Conservation (phyloP, 2,888 invertebrate genomes). For the Muschampia plurimacula region DNA sequence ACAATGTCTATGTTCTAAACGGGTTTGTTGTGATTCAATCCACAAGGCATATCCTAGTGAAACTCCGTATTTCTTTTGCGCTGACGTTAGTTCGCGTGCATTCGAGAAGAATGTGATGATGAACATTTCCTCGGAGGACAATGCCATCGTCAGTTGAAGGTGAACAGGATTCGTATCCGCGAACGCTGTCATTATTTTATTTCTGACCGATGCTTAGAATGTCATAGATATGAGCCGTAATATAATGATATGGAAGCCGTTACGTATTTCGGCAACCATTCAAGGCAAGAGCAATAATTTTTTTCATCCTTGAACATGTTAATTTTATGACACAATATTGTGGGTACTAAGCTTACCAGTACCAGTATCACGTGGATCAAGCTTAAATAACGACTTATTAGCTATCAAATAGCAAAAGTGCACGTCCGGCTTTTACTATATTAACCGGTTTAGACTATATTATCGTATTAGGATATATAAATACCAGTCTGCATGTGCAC, state of each 20-base stretch:
- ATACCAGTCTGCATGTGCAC: no score
- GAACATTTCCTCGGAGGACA: constrained; percentile 50
- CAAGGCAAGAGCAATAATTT: no score
- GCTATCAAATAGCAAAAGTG: no score
- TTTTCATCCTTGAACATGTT: no score
- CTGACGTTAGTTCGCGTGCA: constrained; percentile 52
- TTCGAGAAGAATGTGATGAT: constrained; percentile 41
- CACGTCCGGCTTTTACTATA: no score
- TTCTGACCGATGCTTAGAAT: constrained; percentile 7
- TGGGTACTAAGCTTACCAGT: neutral
- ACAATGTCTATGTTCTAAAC: constrained; percentile 59
- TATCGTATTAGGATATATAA: no score
- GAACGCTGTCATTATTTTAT: constrained; percentile 31
- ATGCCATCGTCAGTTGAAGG: constrained; percentile 53
- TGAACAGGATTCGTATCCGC: constrained; percentile 51
- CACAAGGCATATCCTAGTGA: constrained; percentile 64
- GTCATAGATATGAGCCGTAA: neutral
- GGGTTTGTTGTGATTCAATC: constrained; percentile 60
- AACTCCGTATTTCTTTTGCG: constrained; percentile 61
- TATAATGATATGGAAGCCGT: neutral
- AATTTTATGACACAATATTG: neutral
- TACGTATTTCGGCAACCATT: neutral
- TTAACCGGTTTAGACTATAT: no score
- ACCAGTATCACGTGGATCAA: neutral
- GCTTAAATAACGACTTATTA: no score